A percentile compares a stretch with the other conserved stretches of the same genome.
Conservation (phyloP, 2,888 invertebrate species). For the Xanthia togata region DNA sequence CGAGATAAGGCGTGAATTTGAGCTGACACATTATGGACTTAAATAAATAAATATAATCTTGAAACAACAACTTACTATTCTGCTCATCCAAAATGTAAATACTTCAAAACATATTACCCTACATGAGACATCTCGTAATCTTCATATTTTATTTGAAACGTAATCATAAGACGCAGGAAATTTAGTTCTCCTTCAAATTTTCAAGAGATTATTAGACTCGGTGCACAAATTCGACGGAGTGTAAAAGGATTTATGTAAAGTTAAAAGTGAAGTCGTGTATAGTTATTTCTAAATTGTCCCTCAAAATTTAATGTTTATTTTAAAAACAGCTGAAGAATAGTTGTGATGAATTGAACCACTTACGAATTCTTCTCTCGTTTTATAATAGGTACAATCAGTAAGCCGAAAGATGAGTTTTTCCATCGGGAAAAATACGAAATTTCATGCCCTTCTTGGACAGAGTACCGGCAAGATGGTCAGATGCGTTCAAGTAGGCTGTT, state of each 20-base stretch:
- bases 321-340: not conserved
- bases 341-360: not conserved
- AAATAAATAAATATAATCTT: not conserved
- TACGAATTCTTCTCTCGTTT: not conserved
- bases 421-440: too few relatives aligned
- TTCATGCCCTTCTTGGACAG: too few relatives aligned
- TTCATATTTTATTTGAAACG: constrained; percentile 40
- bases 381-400: too few relatives aligned
- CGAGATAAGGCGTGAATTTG: too few relatives aligned
- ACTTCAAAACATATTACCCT: not conserved
- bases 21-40: too few relatives aligned
- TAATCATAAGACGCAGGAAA: constrained; percentile 17
- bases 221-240: not conserved
- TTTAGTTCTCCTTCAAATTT: constrained; percentile 27
- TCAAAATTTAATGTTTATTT: not conserved
- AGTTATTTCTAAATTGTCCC: not conserved
- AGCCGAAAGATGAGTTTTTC: too few relatives aligned
- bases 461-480: too few relatives aligned
- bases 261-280: not conserved
- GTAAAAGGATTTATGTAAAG: constrained; percentile 16
- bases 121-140: constrained; percentile 10
- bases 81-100: not conserved
- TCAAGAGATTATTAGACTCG: constrained; percentile 16
- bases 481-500: too few relatives aligned
- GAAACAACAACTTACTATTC: not conserved